Base-by-base conservation (phyloP, 35 echinoderm and acorn worm genomes). In the Strongylocentrotus purpuratus region DNA sequence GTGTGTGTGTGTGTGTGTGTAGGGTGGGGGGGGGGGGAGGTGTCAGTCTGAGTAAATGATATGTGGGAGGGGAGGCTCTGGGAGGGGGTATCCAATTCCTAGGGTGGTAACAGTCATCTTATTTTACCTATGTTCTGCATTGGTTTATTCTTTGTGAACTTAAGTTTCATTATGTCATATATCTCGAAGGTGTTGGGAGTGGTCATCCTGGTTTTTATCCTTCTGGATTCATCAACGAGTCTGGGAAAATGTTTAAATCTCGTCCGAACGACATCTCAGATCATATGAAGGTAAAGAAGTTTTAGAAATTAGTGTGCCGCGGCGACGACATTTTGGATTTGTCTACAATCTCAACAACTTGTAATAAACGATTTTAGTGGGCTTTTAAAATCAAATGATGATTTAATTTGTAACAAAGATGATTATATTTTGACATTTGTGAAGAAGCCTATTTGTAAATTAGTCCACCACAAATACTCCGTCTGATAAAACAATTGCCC, bases 121-220 rank as follows among this genome's bases (percentile, higher is more conserved):
- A 41, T 41, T 41, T 41, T 0, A 41, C 35, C 35, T 41, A 41
- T 41, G 35, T 41, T 41, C 35, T 41, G 35, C 35, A 41, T 41
- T 41, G 35, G 35, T 1, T 41, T 41, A 41, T 41, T 41, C 35
- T 41, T 41, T 41, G 35, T 41, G 35, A 41, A 41, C 35, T 41
- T 41, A 41, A 0, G 35, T 41, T 41, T 41, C 35, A 41, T 41
- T 41, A 41, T 41, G 35, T 41, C 35, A 41, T 59, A 59, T 14
- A 59, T 59, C 52, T 87, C 2, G 31, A 46, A 92, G 91, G 47
- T 92, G 91, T 55, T 55, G 92, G 95, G 9, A 71, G 18, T 59
- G 90, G 95, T 5, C 88, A 61, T 87, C 32, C 46, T 47, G 95
- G 91, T 13, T 96, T 50, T n/a, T 96, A 96, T 41, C 92, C 95